These are phyloP conservation scores for Enteromius radiatus DNA, from an alignment of 2,797 vertebrate genomes.

Conservation along the genomic window DNA sequence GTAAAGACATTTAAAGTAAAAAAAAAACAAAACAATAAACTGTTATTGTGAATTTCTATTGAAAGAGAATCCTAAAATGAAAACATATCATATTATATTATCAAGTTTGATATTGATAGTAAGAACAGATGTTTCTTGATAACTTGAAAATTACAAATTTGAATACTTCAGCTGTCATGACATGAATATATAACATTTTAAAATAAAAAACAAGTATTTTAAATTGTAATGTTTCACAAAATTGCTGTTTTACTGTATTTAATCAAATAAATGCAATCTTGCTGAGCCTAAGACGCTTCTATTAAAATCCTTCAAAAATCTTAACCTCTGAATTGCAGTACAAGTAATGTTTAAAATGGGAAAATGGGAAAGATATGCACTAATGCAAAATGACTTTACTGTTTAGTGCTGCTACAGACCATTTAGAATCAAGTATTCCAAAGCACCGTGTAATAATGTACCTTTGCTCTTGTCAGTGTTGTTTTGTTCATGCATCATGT, in stretches of 20 bases:
- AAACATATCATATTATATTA: not conserved
- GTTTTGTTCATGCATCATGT: slow-evolving; percentile 82
- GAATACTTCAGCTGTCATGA: not conserved
- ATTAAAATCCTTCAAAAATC: too few relatives aligned
- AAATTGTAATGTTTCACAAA: not conserved
- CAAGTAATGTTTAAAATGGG: not conserved
- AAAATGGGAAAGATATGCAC: not conserved
- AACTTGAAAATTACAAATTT: not conserved
- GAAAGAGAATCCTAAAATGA: not conserved
- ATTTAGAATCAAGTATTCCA: not conserved
- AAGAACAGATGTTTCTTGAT: not conserved
- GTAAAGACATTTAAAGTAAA: not conserved
- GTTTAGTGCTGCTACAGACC: not conserved
- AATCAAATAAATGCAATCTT: not conserved
- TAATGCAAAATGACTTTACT: not conserved
- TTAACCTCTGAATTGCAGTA: not conserved
- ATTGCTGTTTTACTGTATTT: not conserved
- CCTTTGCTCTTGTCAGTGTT: slow-evolving; percentile 77
- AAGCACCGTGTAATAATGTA: slow-evolving; percentile 42
- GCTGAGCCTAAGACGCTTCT: not conserved
- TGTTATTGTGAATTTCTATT: not conserved
- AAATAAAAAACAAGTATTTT: not conserved
- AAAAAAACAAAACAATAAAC: not conserved
- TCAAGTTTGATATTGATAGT: not conserved
- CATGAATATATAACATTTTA: not conserved